phyloP scores from a whole-genome alignment of 2,797 vertebrate genomes.

The Delichon dasypus region DNA sequence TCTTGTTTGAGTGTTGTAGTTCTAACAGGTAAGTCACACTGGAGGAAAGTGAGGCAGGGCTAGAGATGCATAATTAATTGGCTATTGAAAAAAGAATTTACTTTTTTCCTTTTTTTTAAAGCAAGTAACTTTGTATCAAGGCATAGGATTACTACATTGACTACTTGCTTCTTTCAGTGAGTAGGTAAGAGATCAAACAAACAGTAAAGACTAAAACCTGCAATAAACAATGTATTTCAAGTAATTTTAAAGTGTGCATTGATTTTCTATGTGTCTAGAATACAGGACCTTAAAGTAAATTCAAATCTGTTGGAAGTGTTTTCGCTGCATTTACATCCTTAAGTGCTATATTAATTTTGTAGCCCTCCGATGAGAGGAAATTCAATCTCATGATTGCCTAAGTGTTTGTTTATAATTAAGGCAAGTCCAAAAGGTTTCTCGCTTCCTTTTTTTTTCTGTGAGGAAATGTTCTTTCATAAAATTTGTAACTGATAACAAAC shows the following conservation, averaged over 20 bases:
- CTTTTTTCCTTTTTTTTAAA: neutral
- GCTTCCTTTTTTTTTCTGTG: neutral
- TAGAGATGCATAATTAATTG: neutral
- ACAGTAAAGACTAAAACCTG: neutral
- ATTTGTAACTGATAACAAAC: neutral
- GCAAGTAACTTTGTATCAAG: neutral
- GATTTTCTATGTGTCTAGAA: neutral
- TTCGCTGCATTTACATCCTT: constrained; percentile 33
- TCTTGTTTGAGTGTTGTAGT: neutral
- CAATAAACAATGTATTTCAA: neutral
- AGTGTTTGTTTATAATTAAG: constrained; percentile 48
- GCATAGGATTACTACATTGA: neutral
- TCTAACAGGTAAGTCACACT: neutral
- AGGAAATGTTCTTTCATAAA: neutral
- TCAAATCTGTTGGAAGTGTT: constrained; percentile 30
- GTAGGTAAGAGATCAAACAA: neutral
- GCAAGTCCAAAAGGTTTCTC: constrained; percentile 10
- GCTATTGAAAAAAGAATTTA: neutral
- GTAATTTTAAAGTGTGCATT: neutral
- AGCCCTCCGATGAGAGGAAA: constrained; percentile 41
- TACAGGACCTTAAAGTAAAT: neutral
- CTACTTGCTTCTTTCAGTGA: neutral
- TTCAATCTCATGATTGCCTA: constrained; percentile 17
- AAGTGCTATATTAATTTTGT: constrained; percentile 48
- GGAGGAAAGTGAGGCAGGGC: neutral